These are phyloP conservation scores for Pterois miles DNA, from an alignment of 2,797 vertebrate genomes.

Conservation along the genomic window DNA sequence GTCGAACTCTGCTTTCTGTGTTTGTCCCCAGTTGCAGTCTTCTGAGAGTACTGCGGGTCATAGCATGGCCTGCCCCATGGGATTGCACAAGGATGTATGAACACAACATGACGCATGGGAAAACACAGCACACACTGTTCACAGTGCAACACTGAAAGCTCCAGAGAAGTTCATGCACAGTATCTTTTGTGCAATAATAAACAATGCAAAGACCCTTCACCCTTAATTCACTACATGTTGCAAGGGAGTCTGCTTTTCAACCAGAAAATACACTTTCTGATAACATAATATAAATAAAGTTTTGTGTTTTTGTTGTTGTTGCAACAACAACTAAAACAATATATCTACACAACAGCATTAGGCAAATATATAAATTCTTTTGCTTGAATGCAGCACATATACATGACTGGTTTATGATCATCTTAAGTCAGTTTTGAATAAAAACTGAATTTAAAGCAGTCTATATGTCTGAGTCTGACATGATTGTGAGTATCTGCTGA, in stretches of 20 bases:
- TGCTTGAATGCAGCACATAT: background rate
- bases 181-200: background rate
- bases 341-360: background rate
- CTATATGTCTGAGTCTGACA: background rate
- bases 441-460: background rate
- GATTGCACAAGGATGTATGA: constrained; percentile 26
- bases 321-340: background rate
- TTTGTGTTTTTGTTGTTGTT: too few relatives aligned
- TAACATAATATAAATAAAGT: background rate
- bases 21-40: background rate
- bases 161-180: too few relatives aligned
- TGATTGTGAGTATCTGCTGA: background rate
- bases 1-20: background rate
- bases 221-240: background rate
- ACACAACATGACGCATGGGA: constrained; percentile 5
- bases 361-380: background rate
- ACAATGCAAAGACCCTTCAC: too few relatives aligned
- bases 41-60: background rate
- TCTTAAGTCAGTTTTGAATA: background rate
- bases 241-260: background rate
- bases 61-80: constrained; percentile 1
- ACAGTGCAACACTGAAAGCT: background rate
- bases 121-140: background rate
- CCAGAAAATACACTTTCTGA: background rate
- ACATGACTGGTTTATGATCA: background rate